Conservation (phyloP, 2,888 invertebrate genomes). For the Platypus cylindrus region DNA sequence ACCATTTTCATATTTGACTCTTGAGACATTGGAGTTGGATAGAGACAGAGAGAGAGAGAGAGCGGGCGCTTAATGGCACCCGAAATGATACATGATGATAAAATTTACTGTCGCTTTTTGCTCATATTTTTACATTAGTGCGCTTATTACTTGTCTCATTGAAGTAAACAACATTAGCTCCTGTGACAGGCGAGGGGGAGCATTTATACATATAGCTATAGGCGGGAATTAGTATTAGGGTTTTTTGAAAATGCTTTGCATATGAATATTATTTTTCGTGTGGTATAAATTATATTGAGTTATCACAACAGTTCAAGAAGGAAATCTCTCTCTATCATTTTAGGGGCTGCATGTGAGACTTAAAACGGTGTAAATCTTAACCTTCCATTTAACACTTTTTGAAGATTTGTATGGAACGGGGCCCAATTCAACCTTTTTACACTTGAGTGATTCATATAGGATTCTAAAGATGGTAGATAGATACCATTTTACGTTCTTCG, state of each 20-base stretch:
- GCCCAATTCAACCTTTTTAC: constrained; percentile 13
- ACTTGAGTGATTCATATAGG: constrained; percentile 14
- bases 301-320: not conserved
- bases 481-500: constrained; percentile 13
- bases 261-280: too few species aligned
- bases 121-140: constrained; percentile 13
- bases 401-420: constrained; percentile 10
- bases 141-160: not conserved
- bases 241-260: too few species aligned
- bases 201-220: not conserved
- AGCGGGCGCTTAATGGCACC: constrained; percentile 1
- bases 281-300: not conserved
- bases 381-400: constrained; percentile 16
- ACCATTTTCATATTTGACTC: constrained; percentile 28
- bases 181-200: not conserved
- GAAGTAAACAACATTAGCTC: not conserved
- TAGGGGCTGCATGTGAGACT: constrained; percentile 4
- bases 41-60: too few species aligned
- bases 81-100: constrained; percentile 21
- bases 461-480: constrained; percentile 11
- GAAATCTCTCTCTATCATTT: too few species aligned
- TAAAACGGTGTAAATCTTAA: constrained; percentile 13
- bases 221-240: not conserved
- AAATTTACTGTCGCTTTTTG: constrained; percentile 15
- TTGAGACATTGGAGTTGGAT: constrained; percentile 25